Conservation (phyloP, 2,888 invertebrate species). For the Thalpophila matura region DNA sequence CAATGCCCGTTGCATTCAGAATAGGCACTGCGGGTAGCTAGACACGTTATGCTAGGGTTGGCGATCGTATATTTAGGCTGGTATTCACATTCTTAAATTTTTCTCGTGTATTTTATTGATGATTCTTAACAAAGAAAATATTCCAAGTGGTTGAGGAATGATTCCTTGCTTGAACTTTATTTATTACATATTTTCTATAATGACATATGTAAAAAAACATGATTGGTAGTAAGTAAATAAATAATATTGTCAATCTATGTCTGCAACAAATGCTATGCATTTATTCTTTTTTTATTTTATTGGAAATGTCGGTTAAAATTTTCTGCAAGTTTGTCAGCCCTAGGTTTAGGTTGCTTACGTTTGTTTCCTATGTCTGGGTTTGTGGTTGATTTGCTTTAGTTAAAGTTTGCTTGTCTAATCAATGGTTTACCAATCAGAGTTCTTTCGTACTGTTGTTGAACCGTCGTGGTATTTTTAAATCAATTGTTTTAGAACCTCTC, state of each 20-base stretch:
- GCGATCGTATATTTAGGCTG: background rate
- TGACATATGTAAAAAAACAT: no score
- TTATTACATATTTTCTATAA: no score
- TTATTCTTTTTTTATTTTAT: no score
- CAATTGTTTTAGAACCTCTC: background rate
- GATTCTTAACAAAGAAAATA: background rate
- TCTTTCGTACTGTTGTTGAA: background rate
- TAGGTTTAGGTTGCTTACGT: constrained; percentile 23
- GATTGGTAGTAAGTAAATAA: no score
- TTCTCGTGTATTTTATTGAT: no score
- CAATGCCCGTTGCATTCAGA: constrained; percentile 65
- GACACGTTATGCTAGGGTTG: constrained; percentile 48
- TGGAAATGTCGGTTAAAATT: background rate
- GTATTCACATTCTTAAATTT: background rate
- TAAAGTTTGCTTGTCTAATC: constrained; percentile 35
- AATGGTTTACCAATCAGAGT: constrained; percentile 16
- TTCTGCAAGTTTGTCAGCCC: constrained; percentile 14
- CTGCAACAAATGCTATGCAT: no score
- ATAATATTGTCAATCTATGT: no score
- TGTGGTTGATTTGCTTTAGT: constrained; percentile 42
- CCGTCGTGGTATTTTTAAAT: constrained; percentile 14
- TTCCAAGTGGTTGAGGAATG: background rate
- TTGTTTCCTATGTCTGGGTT: constrained; percentile 39
- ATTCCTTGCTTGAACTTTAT: no score
- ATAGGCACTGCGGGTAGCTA: constrained; percentile 44